These are phyloP conservation scores for Euphonia xanthogaster DNA, from an alignment of 2,797 vertebrate genomes.

Conservation along the genomic window DNA sequence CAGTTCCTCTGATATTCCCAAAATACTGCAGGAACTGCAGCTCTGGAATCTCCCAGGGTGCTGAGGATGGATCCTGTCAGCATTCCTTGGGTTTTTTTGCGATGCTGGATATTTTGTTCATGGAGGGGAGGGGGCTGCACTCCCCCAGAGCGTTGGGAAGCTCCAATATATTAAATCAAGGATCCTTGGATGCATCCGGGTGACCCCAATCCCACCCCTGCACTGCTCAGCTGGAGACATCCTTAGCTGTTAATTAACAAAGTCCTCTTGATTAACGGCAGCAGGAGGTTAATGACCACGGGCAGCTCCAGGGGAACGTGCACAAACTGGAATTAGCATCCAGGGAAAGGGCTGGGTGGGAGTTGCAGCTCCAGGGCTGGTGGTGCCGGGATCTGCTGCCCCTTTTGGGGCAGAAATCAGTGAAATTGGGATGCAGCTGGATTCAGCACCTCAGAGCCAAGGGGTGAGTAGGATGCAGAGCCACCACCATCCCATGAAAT, in stretches of 20 bases:
- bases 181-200: fast-evolving
- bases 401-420: background rate
- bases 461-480: background rate
- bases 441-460: background rate
- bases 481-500: fast-evolving
- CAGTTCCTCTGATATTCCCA: fast-evolving
- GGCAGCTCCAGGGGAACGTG: background rate
- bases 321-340: background rate
- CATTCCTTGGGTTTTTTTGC: background rate
- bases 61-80: background rate
- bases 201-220: background rate
- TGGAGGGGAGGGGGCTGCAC: background rate
- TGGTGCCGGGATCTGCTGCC: fast-evolving
- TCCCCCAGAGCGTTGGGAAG: background rate
- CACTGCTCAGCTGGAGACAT: background rate
- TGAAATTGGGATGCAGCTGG: background rate
- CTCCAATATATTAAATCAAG: background rate
- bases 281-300: background rate
- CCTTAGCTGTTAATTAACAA: background rate
- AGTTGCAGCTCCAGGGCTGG: background rate
- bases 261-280: background rate
- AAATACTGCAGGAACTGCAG: background rate
- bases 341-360: background rate
- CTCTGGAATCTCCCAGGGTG: fast-evolving
- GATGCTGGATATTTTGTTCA: fast-evolving